Evolutionary conservation across 2,888 invertebrate species (phyloP).

Genomic region (Hirtodrosophila trivittata): DNA sequence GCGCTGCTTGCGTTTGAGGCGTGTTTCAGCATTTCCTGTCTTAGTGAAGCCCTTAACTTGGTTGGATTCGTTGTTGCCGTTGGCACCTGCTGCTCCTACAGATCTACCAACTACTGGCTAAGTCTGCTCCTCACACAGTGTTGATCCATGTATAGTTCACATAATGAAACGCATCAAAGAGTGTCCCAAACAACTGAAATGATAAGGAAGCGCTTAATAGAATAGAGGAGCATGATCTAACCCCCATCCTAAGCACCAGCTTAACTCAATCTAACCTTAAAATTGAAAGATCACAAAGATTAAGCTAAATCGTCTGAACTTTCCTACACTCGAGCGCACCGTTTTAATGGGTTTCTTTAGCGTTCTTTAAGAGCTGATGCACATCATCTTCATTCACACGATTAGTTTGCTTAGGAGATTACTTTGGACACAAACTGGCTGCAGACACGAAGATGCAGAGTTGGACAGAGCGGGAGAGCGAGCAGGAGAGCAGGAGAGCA

Average conservation of each 20-base stretch:
- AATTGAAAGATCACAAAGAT: no score
- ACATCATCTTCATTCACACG: constrained; percentile 36
- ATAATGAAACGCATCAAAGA: constrained; percentile 37
- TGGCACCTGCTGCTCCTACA: constrained; percentile 22
- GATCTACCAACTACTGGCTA: constrained; percentile 27
- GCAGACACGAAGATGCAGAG: no score
- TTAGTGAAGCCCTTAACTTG: background rate
- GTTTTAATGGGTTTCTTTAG: constrained; percentile 33
- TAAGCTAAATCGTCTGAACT: no score
- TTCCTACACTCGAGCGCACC: constrained; percentile 8
- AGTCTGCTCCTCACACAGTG: constrained; percentile 20
- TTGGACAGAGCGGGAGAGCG: no score
- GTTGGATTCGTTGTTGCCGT: background rate
- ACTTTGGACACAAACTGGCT: no score
- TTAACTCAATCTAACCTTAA: no score
- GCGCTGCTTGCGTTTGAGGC: constrained; percentile 75
- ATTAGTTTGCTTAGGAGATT: constrained; percentile 35
- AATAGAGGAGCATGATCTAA: no score
- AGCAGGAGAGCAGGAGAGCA: no score
- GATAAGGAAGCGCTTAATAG: background rate
- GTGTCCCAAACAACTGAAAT: constrained; percentile 23
- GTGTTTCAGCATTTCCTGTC: constrained; percentile 79
- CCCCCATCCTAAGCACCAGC: no score
- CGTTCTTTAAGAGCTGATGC: constrained; percentile 1
- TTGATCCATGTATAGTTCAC: constrained; percentile 38